phyloP scores from a whole-genome alignment of 2,113 vertebrate genomes.

The Nycticebus coucang region DNA sequence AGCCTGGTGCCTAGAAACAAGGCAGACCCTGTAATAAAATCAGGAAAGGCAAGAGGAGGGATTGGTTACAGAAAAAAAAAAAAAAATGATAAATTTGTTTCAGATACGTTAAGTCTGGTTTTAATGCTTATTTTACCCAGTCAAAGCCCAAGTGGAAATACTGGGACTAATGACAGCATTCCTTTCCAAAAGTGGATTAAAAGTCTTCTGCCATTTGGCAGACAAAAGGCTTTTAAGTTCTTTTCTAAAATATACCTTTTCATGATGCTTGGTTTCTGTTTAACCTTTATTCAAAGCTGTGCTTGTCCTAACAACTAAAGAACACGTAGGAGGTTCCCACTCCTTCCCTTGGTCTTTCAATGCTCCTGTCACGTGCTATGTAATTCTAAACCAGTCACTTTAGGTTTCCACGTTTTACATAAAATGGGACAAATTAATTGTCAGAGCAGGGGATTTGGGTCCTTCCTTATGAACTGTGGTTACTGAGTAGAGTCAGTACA shows the following conservation, averaged over 20 bases:
- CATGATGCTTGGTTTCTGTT: slow-evolving; percentile 58
- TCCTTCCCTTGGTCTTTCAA: neutral
- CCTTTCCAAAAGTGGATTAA: slow-evolving; percentile 68
- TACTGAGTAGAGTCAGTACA: neutral
- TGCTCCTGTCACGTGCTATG: neutral
- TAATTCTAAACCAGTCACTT: slow-evolving; percentile 18
- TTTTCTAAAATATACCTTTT: slow-evolving; percentile 61
- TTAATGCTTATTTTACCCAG: slow-evolving; percentile 68
- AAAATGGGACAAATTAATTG: neutral
- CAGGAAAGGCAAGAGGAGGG: neutral
- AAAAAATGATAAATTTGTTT: slow-evolving; percentile 29
- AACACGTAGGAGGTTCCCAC: slow-evolving; percentile 17
- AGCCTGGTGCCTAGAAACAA: neutral
- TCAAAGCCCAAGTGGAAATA: slow-evolving; percentile 63
- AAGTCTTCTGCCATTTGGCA: slow-evolving; percentile 63
- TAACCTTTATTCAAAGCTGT: slow-evolving; percentile 65
- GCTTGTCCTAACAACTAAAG: slow-evolving; percentile 32
- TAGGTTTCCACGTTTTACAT: neutral
- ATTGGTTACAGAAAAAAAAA: neutral
- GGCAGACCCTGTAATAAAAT: neutral
- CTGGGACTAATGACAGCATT: slow-evolving; percentile 64
- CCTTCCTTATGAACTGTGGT: neutral
- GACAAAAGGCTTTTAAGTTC: slow-evolving; percentile 21
- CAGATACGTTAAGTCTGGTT: slow-evolving; percentile 60
- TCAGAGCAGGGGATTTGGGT: neutral